These are phyloP conservation scores for Imbricaverruca yamaguchii DNA, from an alignment of 2,888 invertebrate species.

Conservation along the genomic window DNA sequence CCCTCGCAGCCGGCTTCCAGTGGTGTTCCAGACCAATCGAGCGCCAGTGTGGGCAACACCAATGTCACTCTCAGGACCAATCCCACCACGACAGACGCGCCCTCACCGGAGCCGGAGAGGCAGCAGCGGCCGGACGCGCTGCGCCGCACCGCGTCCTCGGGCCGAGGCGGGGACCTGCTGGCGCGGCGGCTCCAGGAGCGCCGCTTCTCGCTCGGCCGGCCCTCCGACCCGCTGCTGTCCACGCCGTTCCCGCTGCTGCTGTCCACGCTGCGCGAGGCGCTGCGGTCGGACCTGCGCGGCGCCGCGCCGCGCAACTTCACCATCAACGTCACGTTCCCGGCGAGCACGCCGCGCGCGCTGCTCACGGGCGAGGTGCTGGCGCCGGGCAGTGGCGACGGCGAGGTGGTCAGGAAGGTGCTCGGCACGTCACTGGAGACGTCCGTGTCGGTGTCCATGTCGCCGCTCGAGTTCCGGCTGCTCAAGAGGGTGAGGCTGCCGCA, in stretches of 20 bases:
- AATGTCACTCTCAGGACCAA: no score
- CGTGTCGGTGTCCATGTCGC: not conserved
- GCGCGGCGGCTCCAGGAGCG: conserved; percentile 5
- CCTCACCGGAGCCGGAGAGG: not conserved
- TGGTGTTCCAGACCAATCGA: no score
- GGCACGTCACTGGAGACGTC: not conserved
- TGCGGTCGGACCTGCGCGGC: not conserved
- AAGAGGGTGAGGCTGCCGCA: not conserved
- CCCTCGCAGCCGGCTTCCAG: no score
- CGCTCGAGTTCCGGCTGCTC: not conserved
- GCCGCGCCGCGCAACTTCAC: not conserved
- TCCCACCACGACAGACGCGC: not conserved
- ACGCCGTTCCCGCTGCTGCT: conserved; percentile 4
- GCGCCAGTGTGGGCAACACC: no score
- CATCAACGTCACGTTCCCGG: not conserved
- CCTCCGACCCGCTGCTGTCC: not conserved
- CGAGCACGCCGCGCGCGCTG: not conserved
- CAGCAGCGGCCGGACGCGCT: not conserved
- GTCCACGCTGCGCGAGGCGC: not conserved
- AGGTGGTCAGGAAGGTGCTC: not conserved
- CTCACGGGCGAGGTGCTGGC: no score
- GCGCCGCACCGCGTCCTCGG: not conserved
- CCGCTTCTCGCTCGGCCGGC: not conserved
- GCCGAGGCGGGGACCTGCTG: not conserved
- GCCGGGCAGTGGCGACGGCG: not conserved